Evolutionary conservation across 1,140 invertebrate species (phyloP).

Genomic region (Drosophila pruinosa): DNA sequence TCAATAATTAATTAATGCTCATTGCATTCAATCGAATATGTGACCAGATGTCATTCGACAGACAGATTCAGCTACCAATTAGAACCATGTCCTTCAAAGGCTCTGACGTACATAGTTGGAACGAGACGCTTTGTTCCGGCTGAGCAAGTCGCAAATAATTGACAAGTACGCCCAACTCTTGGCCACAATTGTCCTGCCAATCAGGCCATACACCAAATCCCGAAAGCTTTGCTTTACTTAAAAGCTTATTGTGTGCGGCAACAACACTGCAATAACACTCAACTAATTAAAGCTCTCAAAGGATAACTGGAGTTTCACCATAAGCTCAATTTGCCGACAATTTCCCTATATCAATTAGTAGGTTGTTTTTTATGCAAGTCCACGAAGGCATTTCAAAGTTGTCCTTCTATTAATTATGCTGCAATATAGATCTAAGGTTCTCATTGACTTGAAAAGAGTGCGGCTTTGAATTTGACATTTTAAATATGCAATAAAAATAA

Average conservation of each 20-base stretch:
- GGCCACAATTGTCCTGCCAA: neutral
- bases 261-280: neutral
- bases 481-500: too few species aligned
- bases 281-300: neutral
- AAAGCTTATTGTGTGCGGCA: neutral
- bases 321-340: too few species aligned
- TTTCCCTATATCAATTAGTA: too few species aligned
- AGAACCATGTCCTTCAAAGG: neutral
- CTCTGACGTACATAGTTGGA: too few species aligned
- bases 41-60: constrained; percentile 14
- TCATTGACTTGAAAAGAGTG: too few species aligned
- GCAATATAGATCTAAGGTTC: too few species aligned
- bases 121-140: neutral
- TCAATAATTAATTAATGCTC: constrained; percentile 41
- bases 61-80: constrained; percentile 13
- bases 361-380: too few species aligned
- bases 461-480: too few species aligned
- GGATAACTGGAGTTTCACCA: too few species aligned
- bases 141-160: neutral
- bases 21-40: constrained; percentile 3
- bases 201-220: neutral
- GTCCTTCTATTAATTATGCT: too few species aligned
- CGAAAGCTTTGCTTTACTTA: neutral
- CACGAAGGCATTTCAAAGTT: too few species aligned
- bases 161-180: neutral